phyloP scores from a whole-genome alignment of 1,140 invertebrate genomes.

The Archivesica marissinica region DNA sequence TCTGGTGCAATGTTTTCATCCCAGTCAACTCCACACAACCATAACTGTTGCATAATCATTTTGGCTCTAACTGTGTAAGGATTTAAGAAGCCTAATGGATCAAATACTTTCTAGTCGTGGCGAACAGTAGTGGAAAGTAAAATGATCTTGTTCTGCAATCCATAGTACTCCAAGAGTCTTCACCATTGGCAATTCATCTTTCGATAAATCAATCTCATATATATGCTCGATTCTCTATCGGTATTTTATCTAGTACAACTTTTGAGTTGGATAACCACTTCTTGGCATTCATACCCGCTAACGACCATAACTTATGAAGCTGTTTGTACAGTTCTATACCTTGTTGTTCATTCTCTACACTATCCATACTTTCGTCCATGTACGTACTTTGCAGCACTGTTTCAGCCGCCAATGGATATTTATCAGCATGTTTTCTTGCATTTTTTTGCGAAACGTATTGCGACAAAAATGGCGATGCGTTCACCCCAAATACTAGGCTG shows the following conservation, averaged over 20 bases:
- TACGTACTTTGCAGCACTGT: constrained; percentile 3
- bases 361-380: constrained; percentile 18
- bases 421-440: not conserved
- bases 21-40: constrained; percentile 11
- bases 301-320: not conserved
- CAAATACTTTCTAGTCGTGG: not conserved
- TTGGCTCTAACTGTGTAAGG: constrained; percentile 3
- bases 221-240: not conserved
- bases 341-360: not conserved
- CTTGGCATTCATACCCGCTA: not conserved
- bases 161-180: constrained; percentile 55
- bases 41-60: constrained; percentile 30
- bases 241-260: not conserved
- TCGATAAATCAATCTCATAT: constrained; percentile 7
- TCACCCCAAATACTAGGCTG: constrained; percentile 49
- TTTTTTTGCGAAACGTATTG: constrained; percentile 40
- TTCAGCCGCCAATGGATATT: constrained; percentile 26
- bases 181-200: constrained; percentile 12
- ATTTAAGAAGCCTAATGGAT: constrained; percentile 22
- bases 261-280: constrained; percentile 29
- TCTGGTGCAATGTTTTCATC: not conserved
- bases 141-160: constrained; percentile 38
- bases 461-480: constrained; percentile 46
- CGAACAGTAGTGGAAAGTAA: not conserved
- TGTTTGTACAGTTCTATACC: not conserved